Base-by-base conservation (phyloP, 64 coral and sea anemone species). In the Montipora sp. region DNA sequence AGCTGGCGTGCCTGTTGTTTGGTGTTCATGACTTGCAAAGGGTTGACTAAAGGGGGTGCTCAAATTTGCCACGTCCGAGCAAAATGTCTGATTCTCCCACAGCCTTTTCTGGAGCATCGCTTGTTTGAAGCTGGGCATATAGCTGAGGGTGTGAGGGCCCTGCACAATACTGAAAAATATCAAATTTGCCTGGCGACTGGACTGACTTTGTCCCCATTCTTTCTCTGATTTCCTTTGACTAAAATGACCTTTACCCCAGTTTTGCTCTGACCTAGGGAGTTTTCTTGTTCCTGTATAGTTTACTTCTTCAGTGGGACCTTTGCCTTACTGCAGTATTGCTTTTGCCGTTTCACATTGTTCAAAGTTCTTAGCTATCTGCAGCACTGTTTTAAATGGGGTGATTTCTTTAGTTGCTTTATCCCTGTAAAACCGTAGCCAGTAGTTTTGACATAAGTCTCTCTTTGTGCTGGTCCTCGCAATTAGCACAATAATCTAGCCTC, bases 81-180 rank as follows among this genome's bases (percentile, higher is more conserved):
- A 27, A 27, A 27, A 27, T 27, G 27, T 27, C 27, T 1, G 1
- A 27, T 27, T 27, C 27, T 27, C 27, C 27, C 1, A 27, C 27
- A 1, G 27, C 27, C 27, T 27, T 27, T 27, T 27, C 1, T 89
- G 20, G 87, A 74, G 59, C 73, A 61, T 77, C 87, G 87, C 76
- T 89, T 89, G 87, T 89, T 63, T 89, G 49, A 77, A 45, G 87
- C 51, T 55, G 87, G 87, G 76, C 73, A 89, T 61, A 89, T 36
- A 46, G n/a, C n/a, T n/a, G 74, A 44, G 87, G 21, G 51, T 75
- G 73, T 88, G 71, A 9, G 1, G 76, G 46, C 51, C 69, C 74
- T 59, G 73, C 53, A 89, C 87, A 89, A 63, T 77, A 78, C 88
- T 79, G 88, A 79, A 24, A 90, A 66, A 7, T 65, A 75, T 75